Conservation (phyloP, 2,797 vertebrate species). For the Diglossa cyanea region DNA sequence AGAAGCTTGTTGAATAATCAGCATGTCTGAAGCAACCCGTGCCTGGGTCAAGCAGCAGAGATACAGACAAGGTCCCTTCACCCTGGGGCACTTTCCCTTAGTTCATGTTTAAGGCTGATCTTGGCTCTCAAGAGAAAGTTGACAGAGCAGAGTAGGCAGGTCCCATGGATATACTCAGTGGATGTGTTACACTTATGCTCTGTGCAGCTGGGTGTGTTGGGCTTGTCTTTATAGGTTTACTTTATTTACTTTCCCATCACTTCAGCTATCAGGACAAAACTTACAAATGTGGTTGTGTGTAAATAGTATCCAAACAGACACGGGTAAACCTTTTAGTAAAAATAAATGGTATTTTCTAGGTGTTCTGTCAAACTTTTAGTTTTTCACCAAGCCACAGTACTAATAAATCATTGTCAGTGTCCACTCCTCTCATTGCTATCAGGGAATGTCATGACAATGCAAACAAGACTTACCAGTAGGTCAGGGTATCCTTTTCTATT, state of each 20-base stretch:
- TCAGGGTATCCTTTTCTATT: neutral
- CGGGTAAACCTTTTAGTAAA: neutral
- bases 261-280: neutral
- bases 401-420: neutral
- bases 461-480: neutral
- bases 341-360: neutral
- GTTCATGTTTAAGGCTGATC: neutral
- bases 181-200: neutral
- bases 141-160: neutral
- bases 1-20: conserved; percentile 29
- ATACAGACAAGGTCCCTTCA: neutral
- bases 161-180: neutral
- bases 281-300: neutral
- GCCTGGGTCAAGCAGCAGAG: neutral
- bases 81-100: neutral
- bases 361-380: neutral
- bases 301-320: neutral
- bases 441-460: neutral
- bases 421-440: neutral
- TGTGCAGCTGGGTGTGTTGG: neutral
- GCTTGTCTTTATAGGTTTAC: neutral
- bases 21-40: conserved; percentile 3
- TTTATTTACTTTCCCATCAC: neutral
- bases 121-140: conserved; percentile 11
- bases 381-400: neutral